Evolutionary conservation across 1,140 invertebrate species (phyloP).

Genomic region (Coelopa frigida): DNA sequence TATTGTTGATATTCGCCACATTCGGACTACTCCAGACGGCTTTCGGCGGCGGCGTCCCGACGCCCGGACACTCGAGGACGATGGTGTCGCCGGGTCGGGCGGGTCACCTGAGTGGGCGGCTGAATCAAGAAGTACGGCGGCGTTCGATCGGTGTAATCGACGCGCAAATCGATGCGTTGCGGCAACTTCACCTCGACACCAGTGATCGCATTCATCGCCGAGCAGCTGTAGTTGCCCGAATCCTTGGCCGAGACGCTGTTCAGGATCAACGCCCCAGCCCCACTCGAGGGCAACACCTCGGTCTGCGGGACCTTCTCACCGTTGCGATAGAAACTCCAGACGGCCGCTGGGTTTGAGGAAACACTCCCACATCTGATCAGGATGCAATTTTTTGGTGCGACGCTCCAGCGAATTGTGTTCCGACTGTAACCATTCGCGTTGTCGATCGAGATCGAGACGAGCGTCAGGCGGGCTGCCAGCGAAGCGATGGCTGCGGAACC

Average conservation of each 20-base stretch:
- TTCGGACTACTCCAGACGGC: slow-evolving; percentile 53
- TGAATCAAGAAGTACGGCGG: slow-evolving; percentile 49
- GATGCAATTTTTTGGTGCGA: slow-evolving; percentile 40
- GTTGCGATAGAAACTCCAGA: slow-evolving; percentile 43
- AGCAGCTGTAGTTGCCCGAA: slow-evolving; percentile 53
- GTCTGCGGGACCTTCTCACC: slow-evolving; percentile 34
- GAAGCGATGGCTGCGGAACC: slow-evolving; percentile 70
- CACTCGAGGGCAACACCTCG: slow-evolving; percentile 33
- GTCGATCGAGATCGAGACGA: slow-evolving; percentile 54
- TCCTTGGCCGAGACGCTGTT: slow-evolving; percentile 48
- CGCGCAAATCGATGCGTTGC: slow-evolving; percentile 46
- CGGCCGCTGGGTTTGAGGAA: slow-evolving; percentile 34
- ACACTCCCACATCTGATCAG: slow-evolving; percentile 36
- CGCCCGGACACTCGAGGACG: slow-evolving; percentile 57
- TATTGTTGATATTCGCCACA: slow-evolving; percentile 42
- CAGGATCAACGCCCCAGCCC: slow-evolving; percentile 48
- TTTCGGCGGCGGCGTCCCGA: slow-evolving; percentile 53
- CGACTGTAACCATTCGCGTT: slow-evolving; percentile 18
- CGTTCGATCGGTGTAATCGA: slow-evolving; percentile 38
- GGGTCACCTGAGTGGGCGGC: slow-evolving; percentile 45
- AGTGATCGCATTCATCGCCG: slow-evolving; percentile 52
- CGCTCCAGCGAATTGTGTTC: slow-evolving; percentile 31
- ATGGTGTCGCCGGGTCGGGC: slow-evolving; percentile 50
- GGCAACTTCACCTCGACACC: slow-evolving; percentile 45
- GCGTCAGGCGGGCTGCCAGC: slow-evolving; percentile 61